phyloP scores from a whole-genome alignment of 2,113 vertebrate species.

The Lepus americanus region DNA sequence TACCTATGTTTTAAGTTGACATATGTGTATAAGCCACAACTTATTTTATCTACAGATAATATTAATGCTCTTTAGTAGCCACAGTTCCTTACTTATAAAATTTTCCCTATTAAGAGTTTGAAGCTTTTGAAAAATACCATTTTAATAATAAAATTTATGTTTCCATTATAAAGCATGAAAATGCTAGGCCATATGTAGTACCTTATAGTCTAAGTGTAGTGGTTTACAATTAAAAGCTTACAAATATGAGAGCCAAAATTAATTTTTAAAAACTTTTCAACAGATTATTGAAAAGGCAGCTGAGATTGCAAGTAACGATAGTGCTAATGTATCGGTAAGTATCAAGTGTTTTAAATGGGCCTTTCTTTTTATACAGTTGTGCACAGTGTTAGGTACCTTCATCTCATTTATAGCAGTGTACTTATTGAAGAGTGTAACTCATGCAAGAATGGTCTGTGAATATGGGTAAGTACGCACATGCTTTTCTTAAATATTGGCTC shows the following conservation, averaged over 20 bases:
- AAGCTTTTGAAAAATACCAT: neutral
- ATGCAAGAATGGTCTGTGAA: neutral
- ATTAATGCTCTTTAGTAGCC: neutral
- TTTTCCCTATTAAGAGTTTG: neutral
- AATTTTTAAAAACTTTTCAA: neutral
- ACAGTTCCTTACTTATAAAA: neutral
- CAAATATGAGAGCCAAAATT: neutral
- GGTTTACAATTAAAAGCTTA: conserved; percentile 53
- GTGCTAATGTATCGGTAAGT: conserved; percentile 92
- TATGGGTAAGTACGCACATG: neutral
- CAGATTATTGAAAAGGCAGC: conserved; percentile 99
- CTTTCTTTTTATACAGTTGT: conserved; percentile 4
- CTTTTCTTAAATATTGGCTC: neutral
- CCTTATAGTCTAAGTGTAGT: conserved; percentile 10
- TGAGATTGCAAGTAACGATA: conserved; percentile 94
- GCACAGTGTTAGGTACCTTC: neutral
- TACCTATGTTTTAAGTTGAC: conserved; percentile 7
- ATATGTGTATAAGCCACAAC: neutral
- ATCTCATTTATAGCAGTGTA: neutral
- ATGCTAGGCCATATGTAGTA: neutral
- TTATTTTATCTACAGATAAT: neutral
- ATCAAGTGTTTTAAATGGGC: conserved; percentile 40
- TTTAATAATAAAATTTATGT: conserved; percentile 51
- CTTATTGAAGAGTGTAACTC: neutral
- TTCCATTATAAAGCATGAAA: conserved; percentile 39